A percentile compares a stretch with the other conserved stretches of the same genome.
Conservation (phyloP, 2,797 vertebrate genomes). For the Tachyglossus aculeatus region DNA sequence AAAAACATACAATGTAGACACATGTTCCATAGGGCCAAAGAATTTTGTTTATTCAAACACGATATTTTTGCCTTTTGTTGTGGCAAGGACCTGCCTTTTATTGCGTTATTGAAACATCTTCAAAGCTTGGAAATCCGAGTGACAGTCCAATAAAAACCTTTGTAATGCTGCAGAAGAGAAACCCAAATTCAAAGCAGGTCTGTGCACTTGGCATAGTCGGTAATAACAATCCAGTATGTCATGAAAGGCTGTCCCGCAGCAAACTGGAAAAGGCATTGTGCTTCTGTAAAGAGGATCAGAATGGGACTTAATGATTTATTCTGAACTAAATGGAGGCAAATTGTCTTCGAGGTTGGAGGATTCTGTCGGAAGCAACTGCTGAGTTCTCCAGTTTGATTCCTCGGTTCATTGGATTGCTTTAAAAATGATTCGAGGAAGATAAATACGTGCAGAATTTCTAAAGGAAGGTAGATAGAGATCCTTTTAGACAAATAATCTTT, state of each 20-base stretch:
- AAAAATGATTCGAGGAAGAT: constrained; percentile 30
- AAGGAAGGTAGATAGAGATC: constrained; percentile 41
- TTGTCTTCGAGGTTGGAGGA: neutral
- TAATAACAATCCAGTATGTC: constrained; percentile 24
- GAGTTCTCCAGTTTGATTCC: neutral
- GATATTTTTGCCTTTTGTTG: constrained; percentile 83
- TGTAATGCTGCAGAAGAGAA: constrained; percentile 54
- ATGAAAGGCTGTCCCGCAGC: neutral
- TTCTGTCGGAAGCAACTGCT: neutral
- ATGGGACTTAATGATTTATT: neutral
- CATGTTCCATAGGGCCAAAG: constrained; percentile 76
- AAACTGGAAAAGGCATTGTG: neutral
- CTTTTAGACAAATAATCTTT: constrained; percentile 42
- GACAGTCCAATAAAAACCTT: constrained; percentile 84
- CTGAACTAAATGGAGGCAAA: neutral
- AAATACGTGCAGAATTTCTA: constrained; percentile 47
- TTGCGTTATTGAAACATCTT: constrained; percentile 84
- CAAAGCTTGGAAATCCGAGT: constrained; percentile 85
- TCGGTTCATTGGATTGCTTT: neutral
- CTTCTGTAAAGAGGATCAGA: neutral
- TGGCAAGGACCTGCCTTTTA: constrained; percentile 87
- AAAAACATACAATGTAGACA: constrained; percentile 74
- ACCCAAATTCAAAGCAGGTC: constrained; percentile 64
- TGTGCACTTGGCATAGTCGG: constrained; percentile 45
- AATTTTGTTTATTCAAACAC: constrained; percentile 82